These are phyloP conservation scores for Drosophila rellima DNA, from an alignment of 2,888 invertebrate species.

Conservation along the genomic window DNA sequence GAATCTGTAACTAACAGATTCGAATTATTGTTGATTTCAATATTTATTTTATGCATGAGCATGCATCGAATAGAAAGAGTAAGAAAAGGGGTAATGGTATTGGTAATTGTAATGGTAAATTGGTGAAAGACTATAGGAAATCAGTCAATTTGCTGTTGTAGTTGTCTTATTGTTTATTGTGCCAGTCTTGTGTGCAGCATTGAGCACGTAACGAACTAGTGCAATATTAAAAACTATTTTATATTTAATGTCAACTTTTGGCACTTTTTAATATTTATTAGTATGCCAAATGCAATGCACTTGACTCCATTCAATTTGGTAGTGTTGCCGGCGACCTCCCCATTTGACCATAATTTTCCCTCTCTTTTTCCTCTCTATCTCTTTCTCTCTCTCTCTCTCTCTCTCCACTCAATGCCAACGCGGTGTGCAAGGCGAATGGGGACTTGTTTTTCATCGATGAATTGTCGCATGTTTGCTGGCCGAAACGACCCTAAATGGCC, in stretches of 20 bases:
- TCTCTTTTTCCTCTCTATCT: too few relatives aligned
- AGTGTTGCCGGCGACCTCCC: background rate
- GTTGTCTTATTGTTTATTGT: slow-evolving; percentile 38
- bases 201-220: slow-evolving; percentile 41
- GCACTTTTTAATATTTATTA: slow-evolving; percentile 60
- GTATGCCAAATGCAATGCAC: slow-evolving; percentile 72
- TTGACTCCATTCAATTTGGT: slow-evolving; percentile 66
- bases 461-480: slow-evolving; percentile 65
- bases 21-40: slow-evolving; percentile 3
- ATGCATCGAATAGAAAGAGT: background rate
- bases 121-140: slow-evolving; percentile 37
- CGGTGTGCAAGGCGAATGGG: slow-evolving; percentile 31
- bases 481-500: slow-evolving; percentile 47
- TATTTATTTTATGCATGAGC: slow-evolving; percentile 3
- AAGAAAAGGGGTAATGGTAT: too few relatives aligned
- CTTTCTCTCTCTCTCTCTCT: too few relatives aligned
- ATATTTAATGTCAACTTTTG: slow-evolving; percentile 42
- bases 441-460: slow-evolving; percentile 64
- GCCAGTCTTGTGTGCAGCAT: slow-evolving; percentile 36
- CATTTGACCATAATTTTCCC: too few relatives aligned
- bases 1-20: background rate
- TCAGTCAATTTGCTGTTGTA: slow-evolving; percentile 42
- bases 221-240: slow-evolving; percentile 43
- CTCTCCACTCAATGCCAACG: background rate
- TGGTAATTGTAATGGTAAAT: slow-evolving; percentile 17